A percentile compares a stretch with the other conserved stretches of the same genome.
These are phyloP conservation scores for Conus betulinus DNA, from an alignment of 1,140 invertebrate genomes.

Conservation along the genomic window DNA sequence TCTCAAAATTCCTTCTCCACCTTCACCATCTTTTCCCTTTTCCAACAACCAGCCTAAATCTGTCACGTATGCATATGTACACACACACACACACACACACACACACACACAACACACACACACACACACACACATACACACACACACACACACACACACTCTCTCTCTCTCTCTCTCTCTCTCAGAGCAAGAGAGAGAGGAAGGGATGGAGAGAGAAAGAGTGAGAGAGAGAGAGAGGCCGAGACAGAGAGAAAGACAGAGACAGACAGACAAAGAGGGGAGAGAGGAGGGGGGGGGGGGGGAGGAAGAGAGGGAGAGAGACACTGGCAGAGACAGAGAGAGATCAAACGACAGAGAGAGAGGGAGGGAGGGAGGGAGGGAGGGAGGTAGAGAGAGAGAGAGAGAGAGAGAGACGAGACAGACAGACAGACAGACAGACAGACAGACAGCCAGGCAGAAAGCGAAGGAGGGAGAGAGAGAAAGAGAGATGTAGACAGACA, in stretches of 20 bases:
- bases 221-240: background rate
- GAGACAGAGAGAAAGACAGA: background rate
- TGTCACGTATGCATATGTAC: conserved; percentile 2
- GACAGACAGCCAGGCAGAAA: background rate
- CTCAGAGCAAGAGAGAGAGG: too few species aligned
- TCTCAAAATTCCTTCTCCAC: too few species aligned
- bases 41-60: too few species aligned
- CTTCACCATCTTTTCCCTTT: too few species aligned
- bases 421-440: background rate
- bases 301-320: background rate
- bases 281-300: background rate
- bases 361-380: background rate
- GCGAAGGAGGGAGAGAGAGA: background rate
- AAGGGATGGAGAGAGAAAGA: background rate
- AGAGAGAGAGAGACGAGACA: background rate
- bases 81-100: conserved; percentile 30
- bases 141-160: too few species aligned
- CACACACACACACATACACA: too few species aligned
- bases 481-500: background rate
- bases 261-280: background rate
- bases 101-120: background rate
- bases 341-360: background rate
- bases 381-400: background rate
- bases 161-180: too few species aligned
- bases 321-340: background rate